These are phyloP conservation scores for Aproaerema taeniolella DNA, from an alignment of 2,888 invertebrate genomes.

Conservation along the genomic window DNA sequence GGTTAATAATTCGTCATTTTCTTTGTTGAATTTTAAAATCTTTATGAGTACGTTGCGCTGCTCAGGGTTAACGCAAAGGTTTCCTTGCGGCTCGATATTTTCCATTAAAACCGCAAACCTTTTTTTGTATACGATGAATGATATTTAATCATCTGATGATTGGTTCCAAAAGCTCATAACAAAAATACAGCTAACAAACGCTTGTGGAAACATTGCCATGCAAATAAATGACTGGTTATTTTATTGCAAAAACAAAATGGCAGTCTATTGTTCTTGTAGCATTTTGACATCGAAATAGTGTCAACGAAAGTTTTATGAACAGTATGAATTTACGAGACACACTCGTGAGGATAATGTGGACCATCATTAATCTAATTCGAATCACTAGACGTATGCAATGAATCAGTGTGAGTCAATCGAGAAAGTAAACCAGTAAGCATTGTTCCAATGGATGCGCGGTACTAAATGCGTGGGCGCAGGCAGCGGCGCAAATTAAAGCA, in stretches of 20 bases:
- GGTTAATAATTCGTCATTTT: slow-evolving; percentile 40
- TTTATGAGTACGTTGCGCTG: slow-evolving; percentile 34
- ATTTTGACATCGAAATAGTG: slow-evolving; percentile 16
- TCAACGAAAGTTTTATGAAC: slow-evolving; percentile 49
- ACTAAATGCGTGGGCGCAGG: slow-evolving; percentile 59
- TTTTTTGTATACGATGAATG: slow-evolving; percentile 3
- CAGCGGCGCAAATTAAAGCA: slow-evolving; percentile 71
- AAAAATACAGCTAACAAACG: too few species aligned
- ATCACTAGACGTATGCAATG: slow-evolving; percentile 63
- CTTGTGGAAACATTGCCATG: too few species aligned
- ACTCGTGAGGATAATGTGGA: slow-evolving; percentile 46
- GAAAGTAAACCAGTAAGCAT: slow-evolving; percentile 76
- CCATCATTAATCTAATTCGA: slow-evolving; percentile 65
- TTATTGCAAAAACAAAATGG: too few species aligned
- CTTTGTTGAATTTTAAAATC: slow-evolving; percentile 41
- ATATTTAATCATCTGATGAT: slow-evolving; percentile 8
- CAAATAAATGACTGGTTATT: too few species aligned
- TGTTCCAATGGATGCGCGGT: slow-evolving; percentile 73
- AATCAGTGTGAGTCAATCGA: slow-evolving; percentile 74
- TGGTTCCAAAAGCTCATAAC: too few species aligned
- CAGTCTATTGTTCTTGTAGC: slow-evolving; percentile 2
- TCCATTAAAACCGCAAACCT: slow-evolving; percentile 27
- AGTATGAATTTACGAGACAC: slow-evolving; percentile 38
- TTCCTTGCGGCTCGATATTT: slow-evolving; percentile 36
- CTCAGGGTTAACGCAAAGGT: slow-evolving; percentile 39